Evolutionary conservation across 2,888 invertebrate genomes (phyloP).

Genomic region (Lacanobia oleracea): DNA sequence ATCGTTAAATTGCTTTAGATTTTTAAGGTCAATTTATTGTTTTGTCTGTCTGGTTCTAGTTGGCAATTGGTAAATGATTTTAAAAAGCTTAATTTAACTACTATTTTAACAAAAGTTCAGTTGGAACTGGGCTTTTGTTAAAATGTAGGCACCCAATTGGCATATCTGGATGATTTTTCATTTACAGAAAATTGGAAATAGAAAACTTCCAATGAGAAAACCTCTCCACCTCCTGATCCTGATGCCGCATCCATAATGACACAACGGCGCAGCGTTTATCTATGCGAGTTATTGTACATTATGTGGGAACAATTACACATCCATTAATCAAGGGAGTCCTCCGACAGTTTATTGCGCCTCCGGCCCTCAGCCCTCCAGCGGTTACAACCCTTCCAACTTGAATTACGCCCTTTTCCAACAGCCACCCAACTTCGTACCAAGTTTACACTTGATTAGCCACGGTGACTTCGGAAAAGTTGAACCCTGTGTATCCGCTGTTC

Average conservation of each 20-base stretch:
- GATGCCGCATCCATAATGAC: constrained; percentile 52
- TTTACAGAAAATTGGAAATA: background rate
- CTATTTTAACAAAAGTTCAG: too few relatives aligned
- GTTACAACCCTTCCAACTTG: constrained; percentile 80
- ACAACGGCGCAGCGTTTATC: constrained; percentile 72
- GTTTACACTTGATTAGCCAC: constrained; percentile 86
- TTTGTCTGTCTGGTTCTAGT: background rate
- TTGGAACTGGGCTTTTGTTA: background rate
- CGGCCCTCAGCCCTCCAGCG: constrained; percentile 80
- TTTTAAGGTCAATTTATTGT: constrained; percentile 3
- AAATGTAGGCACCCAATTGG: background rate
- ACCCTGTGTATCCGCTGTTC: constrained; percentile 71
- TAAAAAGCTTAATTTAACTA: background rate
- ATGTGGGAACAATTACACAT: constrained; percentile 88
- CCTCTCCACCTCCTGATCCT: constrained; percentile 2
- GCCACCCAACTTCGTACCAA: constrained; percentile 78
- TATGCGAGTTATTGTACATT: constrained; percentile 84
- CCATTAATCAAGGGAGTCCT: constrained; percentile 86
- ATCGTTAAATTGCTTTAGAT: background rate
- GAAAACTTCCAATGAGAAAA: background rate
- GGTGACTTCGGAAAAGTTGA: constrained; percentile 75
- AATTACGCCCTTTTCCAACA: constrained; percentile 80
- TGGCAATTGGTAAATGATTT: background rate
- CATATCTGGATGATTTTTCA: background rate
- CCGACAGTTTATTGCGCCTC: constrained; percentile 83